phyloP scores from a whole-genome alignment of 2,113 vertebrate genomes.

The Bettongia penicillata region DNA sequence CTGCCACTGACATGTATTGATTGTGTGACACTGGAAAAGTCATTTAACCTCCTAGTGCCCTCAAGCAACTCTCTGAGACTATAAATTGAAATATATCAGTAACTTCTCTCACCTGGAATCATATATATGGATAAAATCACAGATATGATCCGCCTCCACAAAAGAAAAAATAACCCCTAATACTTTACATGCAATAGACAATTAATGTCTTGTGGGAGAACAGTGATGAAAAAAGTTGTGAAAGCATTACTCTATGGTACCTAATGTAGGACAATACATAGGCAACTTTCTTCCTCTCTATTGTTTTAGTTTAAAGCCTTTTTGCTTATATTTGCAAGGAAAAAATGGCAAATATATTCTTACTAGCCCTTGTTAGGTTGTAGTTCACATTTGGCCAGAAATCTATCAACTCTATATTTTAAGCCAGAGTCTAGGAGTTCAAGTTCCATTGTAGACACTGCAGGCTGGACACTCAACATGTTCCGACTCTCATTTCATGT shows the following conservation, averaged over 20 bases:
- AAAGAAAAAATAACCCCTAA: not conserved
- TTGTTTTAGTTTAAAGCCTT: not conserved
- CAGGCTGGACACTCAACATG: not conserved
- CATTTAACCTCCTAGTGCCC: not conserved
- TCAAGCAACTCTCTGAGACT: not conserved
- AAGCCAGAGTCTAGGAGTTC: not conserved
- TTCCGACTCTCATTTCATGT: not conserved
- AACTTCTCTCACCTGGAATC: not conserved
- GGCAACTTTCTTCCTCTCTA: not conserved
- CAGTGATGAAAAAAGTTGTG: not conserved
- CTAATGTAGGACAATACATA: not conserved
- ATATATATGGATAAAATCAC: not conserved
- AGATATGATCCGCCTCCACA: not conserved
- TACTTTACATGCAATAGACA: not conserved
- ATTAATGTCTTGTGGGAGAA: not conserved
- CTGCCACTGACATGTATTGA: not conserved
- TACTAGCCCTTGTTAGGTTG: not conserved
- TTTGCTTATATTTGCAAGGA: not conserved
- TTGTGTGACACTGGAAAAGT: not conserved
- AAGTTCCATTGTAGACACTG: not conserved
- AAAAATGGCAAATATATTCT: not conserved
- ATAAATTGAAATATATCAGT: not conserved
- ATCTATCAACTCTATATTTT: not conserved
- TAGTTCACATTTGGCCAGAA: not conserved
- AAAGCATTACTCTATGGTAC: not conserved